A percentile compares a stretch with the other conserved stretches of the same genome.
These are phyloP conservation scores for Craniophora ligustri DNA, from an alignment of 2,888 invertebrate species.

Conservation along the genomic window DNA sequence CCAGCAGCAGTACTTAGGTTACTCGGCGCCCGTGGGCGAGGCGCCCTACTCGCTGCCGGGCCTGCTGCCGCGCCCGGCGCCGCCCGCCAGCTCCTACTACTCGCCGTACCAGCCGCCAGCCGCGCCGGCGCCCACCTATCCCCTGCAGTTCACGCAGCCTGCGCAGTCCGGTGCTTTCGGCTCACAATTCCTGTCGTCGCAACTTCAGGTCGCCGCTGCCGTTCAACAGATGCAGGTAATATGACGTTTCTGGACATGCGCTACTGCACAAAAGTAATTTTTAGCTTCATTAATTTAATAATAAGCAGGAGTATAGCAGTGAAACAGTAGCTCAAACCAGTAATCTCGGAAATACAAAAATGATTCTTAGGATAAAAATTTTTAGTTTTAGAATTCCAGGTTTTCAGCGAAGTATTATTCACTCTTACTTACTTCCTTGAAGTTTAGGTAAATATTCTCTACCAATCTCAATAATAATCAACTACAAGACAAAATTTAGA, in stretches of 20 bases:
- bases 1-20: conserved; percentile 85
- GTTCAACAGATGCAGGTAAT: conserved; percentile 85
- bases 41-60: conserved; percentile 82
- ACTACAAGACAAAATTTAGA: too few relatives aligned
- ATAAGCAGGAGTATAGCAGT: too few relatives aligned
- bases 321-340: too few relatives aligned
- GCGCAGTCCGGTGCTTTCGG: conserved; percentile 86
- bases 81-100: conserved; percentile 84
- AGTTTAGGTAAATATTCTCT: too few relatives aligned
- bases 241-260: background rate
- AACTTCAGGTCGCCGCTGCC: conserved; percentile 83
- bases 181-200: conserved; percentile 83
- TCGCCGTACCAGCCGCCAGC: conserved; percentile 83
- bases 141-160: conserved; percentile 90
- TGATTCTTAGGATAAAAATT: too few relatives aligned
- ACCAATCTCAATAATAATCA: too few relatives aligned
- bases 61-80: conserved; percentile 83
- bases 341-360: too few relatives aligned
- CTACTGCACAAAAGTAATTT: too few relatives aligned
- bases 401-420: too few relatives aligned
- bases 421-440: too few relatives aligned
- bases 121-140: conserved; percentile 90
- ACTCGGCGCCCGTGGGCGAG: conserved; percentile 82
- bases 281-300: too few relatives aligned
- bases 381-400: too few relatives aligned